Conservation (phyloP, 2,113 vertebrate genomes). For the Phalacrocorax carbo region DNA sequence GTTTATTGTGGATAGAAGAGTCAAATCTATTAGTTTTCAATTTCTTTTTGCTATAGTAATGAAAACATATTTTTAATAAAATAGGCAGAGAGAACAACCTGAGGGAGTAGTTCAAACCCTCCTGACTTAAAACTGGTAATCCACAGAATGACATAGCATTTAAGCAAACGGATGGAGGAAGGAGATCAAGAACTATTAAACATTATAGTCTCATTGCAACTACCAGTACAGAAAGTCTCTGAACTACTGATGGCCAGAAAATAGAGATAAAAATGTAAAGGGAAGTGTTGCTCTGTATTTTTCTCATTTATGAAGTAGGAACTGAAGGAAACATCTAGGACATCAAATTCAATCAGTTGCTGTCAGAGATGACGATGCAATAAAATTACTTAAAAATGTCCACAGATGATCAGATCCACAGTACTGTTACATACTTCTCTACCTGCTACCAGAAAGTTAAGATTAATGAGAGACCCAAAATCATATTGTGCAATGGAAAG, state of each 20-base stretch:
- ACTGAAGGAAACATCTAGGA: neutral
- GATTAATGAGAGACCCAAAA: neutral
- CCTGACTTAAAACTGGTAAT: conserved; percentile 1
- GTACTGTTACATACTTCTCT: neutral
- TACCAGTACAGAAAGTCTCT: neutral
- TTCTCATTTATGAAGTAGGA: neutral
- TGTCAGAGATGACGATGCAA: neutral
- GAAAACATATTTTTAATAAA: conserved; percentile 54
- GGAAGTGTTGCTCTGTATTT: neutral
- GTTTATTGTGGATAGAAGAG: conserved; percentile 41
- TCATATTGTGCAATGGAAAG: neutral
- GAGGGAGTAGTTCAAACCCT: conserved; percentile 11
- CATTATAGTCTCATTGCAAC: neutral
- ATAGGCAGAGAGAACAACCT: neutral
- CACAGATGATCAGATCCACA: neutral
- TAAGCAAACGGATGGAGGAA: neutral
- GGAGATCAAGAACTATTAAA: neutral
- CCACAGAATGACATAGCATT: neutral
- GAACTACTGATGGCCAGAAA: neutral
- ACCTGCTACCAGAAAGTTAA: neutral
- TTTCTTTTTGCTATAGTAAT: neutral
- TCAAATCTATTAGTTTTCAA: conserved; percentile 33
- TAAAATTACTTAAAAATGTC: neutral
- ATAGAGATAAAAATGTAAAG: neutral
- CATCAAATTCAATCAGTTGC: neutral